Conservation (phyloP, 2,888 invertebrate genomes). For the Steromphala cineraria region DNA sequence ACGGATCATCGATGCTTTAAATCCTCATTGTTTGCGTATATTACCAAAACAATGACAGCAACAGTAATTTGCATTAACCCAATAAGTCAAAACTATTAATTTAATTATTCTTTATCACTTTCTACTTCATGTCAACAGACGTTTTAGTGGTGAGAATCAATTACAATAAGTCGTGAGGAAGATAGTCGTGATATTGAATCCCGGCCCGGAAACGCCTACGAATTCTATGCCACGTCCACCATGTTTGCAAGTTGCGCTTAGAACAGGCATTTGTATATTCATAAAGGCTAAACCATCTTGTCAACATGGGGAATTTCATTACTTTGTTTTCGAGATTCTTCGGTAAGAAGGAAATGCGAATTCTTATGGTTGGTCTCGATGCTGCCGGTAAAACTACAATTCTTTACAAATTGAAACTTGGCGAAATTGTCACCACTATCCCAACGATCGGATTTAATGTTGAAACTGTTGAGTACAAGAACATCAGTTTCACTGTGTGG, state of each 20-base stretch:
- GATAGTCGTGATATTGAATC: not conserved
- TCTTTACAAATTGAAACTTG: slow-evolving; percentile 99
- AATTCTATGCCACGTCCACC: slow-evolving; percentile 5
- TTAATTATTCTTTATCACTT: too few relatives aligned
- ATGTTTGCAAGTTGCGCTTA: not conserved
- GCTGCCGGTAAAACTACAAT: slow-evolving; percentile 99
- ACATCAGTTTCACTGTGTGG: slow-evolving; percentile 99
- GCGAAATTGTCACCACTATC: slow-evolving; percentile 99
- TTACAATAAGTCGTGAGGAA: too few relatives aligned
- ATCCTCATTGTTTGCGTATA: too few relatives aligned
- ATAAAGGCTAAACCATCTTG: not conserved
- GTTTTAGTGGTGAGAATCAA: too few relatives aligned
- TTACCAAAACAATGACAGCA: too few relatives aligned
- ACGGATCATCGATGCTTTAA: too few relatives aligned
- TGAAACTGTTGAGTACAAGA: slow-evolving; percentile 99
- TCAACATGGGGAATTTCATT: slow-evolving; percentile 94
- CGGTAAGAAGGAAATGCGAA: slow-evolving; percentile 99
- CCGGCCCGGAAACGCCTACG: slow-evolving; percentile 19
- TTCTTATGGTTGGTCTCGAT: slow-evolving; percentile 99
- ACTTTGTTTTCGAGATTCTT: slow-evolving; percentile 99
- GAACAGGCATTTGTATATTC: not conserved
- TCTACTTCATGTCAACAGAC: too few relatives aligned
- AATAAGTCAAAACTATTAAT: too few relatives aligned
- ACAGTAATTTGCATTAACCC: too few relatives aligned
- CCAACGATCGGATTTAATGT: slow-evolving; percentile 99